A percentile compares a stretch with the other conserved stretches of the same genome.
These are phyloP conservation scores for Leptodactylus fallax DNA, from an alignment of 2,797 vertebrate genomes.

Conservation along the genomic window DNA sequence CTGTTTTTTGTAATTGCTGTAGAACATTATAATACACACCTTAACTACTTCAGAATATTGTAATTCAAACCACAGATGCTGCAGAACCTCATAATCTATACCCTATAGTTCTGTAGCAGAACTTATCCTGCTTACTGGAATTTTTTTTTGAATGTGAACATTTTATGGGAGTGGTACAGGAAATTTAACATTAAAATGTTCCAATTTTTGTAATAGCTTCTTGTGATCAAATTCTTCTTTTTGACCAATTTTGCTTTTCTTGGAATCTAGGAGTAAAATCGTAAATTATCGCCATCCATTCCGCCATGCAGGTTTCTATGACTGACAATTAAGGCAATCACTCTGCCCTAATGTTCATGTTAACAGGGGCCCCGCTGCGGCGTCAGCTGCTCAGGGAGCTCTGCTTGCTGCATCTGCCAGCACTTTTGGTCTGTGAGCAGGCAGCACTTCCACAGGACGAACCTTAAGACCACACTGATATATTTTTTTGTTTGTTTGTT, in stretches of 20 bases:
- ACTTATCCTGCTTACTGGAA: too few species aligned
- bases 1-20: too few species aligned
- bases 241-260: not conserved
- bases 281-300: conserved; percentile 41
- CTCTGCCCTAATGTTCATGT: conserved; percentile 62
- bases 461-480: conserved; percentile 34
- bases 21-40: too few species aligned
- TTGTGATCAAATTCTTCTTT: not conserved
- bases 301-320: conserved; percentile 59
- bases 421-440: conserved; percentile 57
- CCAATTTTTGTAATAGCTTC: too few species aligned
- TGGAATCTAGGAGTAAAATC: too few species aligned
- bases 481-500: conserved; percentile 16
- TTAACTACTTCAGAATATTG: too few species aligned
- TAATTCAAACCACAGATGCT: too few species aligned
- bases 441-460: conserved; percentile 56
- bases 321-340: conserved; percentile 67
- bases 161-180: not conserved
- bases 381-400: conserved; percentile 67
- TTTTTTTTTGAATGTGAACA: not conserved
- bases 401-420: conserved; percentile 67
- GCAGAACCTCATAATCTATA: too few species aligned
- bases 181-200: not conserved
- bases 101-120: too few species aligned
- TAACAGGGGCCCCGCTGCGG: conserved; percentile 64